phyloP scores from a whole-genome alignment of 2,797 vertebrate genomes.

The Spheniscus humboldti region DNA sequence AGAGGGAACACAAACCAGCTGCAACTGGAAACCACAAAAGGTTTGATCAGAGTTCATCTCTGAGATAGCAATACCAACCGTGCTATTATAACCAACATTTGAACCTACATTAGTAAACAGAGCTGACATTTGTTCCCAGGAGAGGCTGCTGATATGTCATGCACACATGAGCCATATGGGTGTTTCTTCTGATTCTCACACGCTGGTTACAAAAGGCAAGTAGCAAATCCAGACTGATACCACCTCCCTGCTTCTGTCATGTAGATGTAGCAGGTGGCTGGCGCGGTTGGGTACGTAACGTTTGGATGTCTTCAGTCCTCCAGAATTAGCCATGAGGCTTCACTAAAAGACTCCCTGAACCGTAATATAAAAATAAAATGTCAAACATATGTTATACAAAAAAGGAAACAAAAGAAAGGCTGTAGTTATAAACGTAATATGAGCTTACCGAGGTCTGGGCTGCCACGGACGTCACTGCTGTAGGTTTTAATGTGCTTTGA shows the following conservation, averaged over 20 bases:
- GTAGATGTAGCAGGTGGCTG: conserved; percentile 42
- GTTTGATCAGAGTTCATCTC: background rate
- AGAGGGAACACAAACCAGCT: background rate
- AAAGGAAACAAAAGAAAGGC: conserved; percentile 58
- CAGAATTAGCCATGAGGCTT: conserved; percentile 41
- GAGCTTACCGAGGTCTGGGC: conserved; percentile 22
- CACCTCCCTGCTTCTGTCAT: background rate
- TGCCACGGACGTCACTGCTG: background rate
- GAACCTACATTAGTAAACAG: background rate
- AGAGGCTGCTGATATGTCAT: background rate
- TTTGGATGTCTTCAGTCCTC: conserved; percentile 10
- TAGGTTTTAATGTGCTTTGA: conserved; percentile 53
- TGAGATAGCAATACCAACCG: background rate
- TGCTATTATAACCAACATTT: background rate
- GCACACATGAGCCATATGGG: background rate
- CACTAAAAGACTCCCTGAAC: background rate
- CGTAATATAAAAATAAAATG: conserved; percentile 56
- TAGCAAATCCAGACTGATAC: background rate
- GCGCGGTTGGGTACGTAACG: background rate
- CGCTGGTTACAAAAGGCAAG: background rate
- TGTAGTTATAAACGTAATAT: conserved; percentile 1
- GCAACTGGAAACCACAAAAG: background rate
- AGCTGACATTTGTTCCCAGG: conserved; percentile 6
- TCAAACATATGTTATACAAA: conserved; percentile 7
- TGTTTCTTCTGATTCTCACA: background rate